These are phyloP conservation scores for Baronia brevicornis DNA, from an alignment of 2,888 invertebrate genomes.

Conservation along the genomic window DNA sequence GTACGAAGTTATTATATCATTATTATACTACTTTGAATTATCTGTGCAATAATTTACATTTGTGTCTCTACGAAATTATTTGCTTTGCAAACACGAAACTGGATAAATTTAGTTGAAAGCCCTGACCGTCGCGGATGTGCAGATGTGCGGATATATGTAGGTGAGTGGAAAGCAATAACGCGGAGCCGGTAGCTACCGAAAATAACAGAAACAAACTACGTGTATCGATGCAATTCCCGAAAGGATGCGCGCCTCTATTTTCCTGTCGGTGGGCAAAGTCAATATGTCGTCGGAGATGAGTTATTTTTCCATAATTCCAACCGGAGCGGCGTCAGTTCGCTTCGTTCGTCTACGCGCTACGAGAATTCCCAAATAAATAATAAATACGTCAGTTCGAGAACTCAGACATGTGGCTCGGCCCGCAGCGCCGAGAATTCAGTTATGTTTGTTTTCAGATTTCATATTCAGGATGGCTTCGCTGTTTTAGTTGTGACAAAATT, in stretches of 20 bases:
- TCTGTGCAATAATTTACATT: too few relatives aligned
- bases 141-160: neutral
- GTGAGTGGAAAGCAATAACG: slow-evolving; percentile 16
- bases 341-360: slow-evolving; percentile 27
- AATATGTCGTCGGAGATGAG: slow-evolving; percentile 68
- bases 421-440: slow-evolving; percentile 32
- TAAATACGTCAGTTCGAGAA: slow-evolving; percentile 58
- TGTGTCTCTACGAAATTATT: too few relatives aligned
- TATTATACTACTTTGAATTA: slow-evolving; percentile 17
- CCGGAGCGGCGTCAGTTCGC: slow-evolving; percentile 19
- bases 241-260: slow-evolving; percentile 49
- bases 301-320: slow-evolving; percentile 69
- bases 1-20: too few relatives aligned
- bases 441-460: slow-evolving; percentile 44
- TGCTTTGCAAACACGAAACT: too few relatives aligned
- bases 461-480: slow-evolving; percentile 37
- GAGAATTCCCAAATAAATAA: slow-evolving; percentile 73
- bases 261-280: slow-evolving; percentile 52
- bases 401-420: slow-evolving; percentile 25
- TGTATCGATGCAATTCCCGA: slow-evolving; percentile 58
- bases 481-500: slow-evolving; percentile 21
- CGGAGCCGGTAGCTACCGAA: slow-evolving; percentile 23
- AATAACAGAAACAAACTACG: slow-evolving; percentile 26
- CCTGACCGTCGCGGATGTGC: neutral
- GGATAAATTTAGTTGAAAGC: neutral